Conservation (phyloP, 2,113 vertebrate genomes). For the Crotalus viridis region DNA sequence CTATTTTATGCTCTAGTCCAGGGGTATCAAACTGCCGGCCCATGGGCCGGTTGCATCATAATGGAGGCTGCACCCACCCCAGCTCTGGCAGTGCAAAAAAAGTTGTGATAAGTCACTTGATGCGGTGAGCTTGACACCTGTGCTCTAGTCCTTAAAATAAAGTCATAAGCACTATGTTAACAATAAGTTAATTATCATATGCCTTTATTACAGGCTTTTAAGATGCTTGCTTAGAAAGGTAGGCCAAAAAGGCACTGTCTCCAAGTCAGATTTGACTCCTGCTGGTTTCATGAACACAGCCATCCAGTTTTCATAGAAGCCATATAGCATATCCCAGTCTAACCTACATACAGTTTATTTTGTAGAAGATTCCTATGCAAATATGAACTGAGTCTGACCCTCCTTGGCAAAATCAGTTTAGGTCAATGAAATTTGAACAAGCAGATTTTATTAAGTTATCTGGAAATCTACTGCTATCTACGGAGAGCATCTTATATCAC, state of each 20-base stretch:
- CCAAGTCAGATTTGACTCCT: not conserved
- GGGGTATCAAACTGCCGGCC: no score
- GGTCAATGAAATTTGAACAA: not conserved
- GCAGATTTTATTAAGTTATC: not conserved
- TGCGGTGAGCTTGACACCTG: no score
- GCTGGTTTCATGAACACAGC: not conserved
- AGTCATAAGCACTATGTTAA: not conserved
- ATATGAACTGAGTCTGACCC: not conserved
- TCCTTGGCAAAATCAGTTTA: not conserved
- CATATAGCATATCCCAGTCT: not conserved
- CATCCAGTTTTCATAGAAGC: not conserved
- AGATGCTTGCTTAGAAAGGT: not conserved
- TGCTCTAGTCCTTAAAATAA: not conserved
- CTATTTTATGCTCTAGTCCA: not conserved
- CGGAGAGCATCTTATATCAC: not conserved
- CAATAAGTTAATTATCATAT: slow-evolving; percentile 1
- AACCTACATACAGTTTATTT: not conserved
- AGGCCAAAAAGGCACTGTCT: not conserved
- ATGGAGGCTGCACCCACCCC: no score
- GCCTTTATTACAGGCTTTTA: not conserved
- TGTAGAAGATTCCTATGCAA: not conserved
- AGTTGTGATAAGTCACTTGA: no score
- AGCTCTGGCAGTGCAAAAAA: no score
- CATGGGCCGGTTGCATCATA: no score
- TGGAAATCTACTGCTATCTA: not conserved